Percentiles rank a stretch among this genome's conserved stretches.
phyloP scores from a whole-genome alignment of 1,140 invertebrate genomes.

The Centruroides sculpturatus region DNA sequence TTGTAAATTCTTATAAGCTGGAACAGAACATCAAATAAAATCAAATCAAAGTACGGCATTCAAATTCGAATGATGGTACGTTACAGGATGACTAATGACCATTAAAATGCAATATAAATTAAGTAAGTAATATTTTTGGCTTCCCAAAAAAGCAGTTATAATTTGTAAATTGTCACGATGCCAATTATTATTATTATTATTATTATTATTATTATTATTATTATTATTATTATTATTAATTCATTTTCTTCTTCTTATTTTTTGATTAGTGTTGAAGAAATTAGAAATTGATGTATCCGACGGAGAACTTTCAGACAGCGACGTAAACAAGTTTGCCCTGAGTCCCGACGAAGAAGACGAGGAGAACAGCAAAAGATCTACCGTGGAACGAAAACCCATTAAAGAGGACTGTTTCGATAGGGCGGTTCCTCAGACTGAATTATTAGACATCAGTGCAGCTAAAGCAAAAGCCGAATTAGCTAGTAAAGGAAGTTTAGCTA shows the following conservation, averaged over 20 bases:
- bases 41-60: too few species aligned
- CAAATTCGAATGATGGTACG: too few species aligned
- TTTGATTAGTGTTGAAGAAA: constrained; percentile 19
- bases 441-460: constrained; percentile 71
- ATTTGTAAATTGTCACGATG: too few species aligned
- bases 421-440: constrained; percentile 63
- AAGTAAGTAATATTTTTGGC: too few species aligned
- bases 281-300: constrained; percentile 49
- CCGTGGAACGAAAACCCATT: constrained; percentile 26
- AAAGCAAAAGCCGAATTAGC: constrained; percentile 79
- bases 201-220: too few species aligned
- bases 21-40: too few species aligned
- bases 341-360: constrained; percentile 56
- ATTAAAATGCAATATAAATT: too few species aligned
- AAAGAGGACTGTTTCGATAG: constrained; percentile 63
- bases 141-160: too few species aligned
- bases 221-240: not conserved
- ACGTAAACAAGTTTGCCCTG: constrained; percentile 27
- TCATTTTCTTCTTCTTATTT: not conserved
- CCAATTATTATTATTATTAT: too few species aligned
- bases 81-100: too few species aligned
- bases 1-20: too few species aligned
- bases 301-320: constrained; percentile 45
- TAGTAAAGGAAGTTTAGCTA: constrained; percentile 42
- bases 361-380: constrained; percentile 53